Evolutionary conservation across 64 coral and sea anemone species (phyloP), one percentile per base, ranked within the genome.

Genomic region (Platygyra sinensis): DNA sequence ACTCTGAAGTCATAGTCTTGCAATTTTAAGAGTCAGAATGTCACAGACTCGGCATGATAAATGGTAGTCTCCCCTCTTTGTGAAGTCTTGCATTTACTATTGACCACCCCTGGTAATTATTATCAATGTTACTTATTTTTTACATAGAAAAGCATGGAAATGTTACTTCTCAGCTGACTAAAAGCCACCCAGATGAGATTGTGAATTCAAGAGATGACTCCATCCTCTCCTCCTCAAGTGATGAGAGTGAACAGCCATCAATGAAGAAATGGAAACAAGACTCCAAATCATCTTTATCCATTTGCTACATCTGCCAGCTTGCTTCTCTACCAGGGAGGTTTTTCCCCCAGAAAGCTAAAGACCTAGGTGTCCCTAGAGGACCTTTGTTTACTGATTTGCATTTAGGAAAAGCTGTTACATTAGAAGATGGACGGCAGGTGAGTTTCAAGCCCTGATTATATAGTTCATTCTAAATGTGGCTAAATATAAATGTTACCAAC

Each of bases 311-410:
- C 77, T 99, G 94, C 72, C 72, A 89, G 73, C 94, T 96, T 25
- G 39, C 79, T 51, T 14, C 91, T 54, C 39, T 95, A 17, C 97
- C 93, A 31, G 97, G 97, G 16, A 99, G 91, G 67, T 93, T 99
- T 82, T 83, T 93, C 62, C 62, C 87, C 5, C 83, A 99, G 33
- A 99, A 96, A 85, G 97, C 97, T 28, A 88, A 87, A 50, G 88
- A 95, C 74, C 88, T 99, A 74, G 97, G 97, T 59, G 94, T 99
- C 25, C 91, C 94, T 19, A 93, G 85, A 78, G 97, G 97, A 64
- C 97, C 97, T 74, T 75, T 96, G 33, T 96, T 91, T 90, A 91
- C 90, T 7, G 90, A 95, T 31, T 76, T 99, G 3, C 76, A 93
- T 25, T 72, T 74, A 11, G 97, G 97, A 27, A 78, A 91, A 32